These are phyloP conservation scores for Xenopus laevis DNA, from an alignment of 2,113 vertebrate species.

Conservation along the genomic window DNA sequence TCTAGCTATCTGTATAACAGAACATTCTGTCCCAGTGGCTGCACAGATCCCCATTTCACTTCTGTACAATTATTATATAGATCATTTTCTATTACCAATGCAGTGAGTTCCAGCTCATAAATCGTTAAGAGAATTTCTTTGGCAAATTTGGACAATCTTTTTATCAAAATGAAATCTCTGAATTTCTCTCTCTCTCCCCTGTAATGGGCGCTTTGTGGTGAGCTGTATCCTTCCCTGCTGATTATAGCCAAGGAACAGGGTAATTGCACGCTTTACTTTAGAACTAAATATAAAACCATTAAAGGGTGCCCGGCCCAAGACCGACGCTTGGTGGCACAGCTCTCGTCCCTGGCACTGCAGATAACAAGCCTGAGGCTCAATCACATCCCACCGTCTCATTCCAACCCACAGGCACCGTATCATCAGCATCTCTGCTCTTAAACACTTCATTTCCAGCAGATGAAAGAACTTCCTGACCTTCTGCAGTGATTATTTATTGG, in stretches of 20 bases:
- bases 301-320: conserved; percentile 23
- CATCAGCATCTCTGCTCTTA: too few relatives aligned
- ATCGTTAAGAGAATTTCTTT: background rate
- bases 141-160: background rate
- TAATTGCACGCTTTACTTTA: conserved; percentile 48
- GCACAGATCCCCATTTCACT: too few relatives aligned
- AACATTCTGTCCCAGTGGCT: too few relatives aligned
- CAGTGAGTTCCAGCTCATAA: background rate
- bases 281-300: conserved; percentile 50
- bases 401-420: too few relatives aligned
- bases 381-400: too few relatives aligned
- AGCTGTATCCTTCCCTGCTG: conserved; percentile 46
- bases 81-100: too few relatives aligned
- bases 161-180: background rate
- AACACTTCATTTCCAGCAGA: background rate
- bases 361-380: conserved; percentile 15
- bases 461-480: conserved; percentile 22
- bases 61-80: too few relatives aligned
- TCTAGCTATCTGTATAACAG: too few relatives aligned
- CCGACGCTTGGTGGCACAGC: background rate
- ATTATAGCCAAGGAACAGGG: conserved; percentile 46
- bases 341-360: conserved; percentile 12
- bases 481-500: too few relatives aligned
- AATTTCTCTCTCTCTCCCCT: conserved; percentile 39
- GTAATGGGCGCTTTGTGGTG: conserved; percentile 50